phyloP scores from a whole-genome alignment of 2,797 vertebrate genomes.

The Champsocephalus gunnari region DNA sequence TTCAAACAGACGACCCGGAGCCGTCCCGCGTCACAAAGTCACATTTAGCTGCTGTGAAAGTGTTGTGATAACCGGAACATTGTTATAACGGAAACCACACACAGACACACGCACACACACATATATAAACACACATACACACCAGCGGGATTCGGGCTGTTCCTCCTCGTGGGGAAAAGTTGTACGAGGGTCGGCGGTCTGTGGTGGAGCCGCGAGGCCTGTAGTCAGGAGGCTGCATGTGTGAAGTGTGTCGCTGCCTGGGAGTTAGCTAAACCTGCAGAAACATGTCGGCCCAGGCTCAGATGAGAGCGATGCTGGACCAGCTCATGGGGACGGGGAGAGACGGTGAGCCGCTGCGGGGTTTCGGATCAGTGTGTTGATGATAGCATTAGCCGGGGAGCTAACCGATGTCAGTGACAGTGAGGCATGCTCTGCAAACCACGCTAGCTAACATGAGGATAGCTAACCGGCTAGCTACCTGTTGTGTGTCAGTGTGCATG shows the following conservation, averaged over 20 bases:
- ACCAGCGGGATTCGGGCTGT: conserved; percentile 19
- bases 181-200: conserved; percentile 25
- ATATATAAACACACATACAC: not conserved
- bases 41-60: conserved; percentile 33
- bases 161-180: conserved; percentile 61
- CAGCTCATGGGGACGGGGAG: conserved; percentile 98
- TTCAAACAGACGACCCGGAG: conserved; percentile 67
- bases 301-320: conserved; percentile 99
- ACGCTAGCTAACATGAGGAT: conserved; percentile 57
- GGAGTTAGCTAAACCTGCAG: conserved; percentile 42
- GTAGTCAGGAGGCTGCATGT: conserved; percentile 67
- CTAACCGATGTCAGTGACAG: conserved; percentile 50
- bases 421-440: conserved; percentile 45
- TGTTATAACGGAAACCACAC: not conserved
- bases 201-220: conserved; percentile 69
- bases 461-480: conserved; percentile 70
- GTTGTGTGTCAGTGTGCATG: conserved; percentile 60
- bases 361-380: conserved; percentile 27
- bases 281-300: conserved; percentile 97
- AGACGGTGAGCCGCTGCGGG: conserved; percentile 88
- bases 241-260: conserved; percentile 56
- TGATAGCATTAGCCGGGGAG: conserved; percentile 57
- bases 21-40: conserved; percentile 50
- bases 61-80: conserved; percentile 8
- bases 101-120: not conserved